phyloP scores from a whole-genome alignment of 2,797 vertebrate genomes.

The Tamandua tetradactyla region DNA sequence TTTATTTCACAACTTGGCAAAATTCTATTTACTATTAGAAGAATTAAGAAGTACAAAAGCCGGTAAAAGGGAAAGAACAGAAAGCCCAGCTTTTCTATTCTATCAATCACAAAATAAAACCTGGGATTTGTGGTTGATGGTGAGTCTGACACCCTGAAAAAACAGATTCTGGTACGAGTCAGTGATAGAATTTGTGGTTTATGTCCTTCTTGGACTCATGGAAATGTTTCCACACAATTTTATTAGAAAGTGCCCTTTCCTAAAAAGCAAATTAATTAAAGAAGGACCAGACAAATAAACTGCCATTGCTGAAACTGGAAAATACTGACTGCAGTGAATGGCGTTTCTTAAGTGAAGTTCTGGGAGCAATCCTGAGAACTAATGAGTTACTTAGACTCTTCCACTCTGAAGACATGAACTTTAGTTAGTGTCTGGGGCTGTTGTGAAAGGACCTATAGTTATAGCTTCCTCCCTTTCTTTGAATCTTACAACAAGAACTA shows the following conservation, averaged over 20 bases:
- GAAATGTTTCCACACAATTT: constrained; percentile 20
- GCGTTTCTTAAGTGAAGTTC: neutral
- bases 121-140: neutral
- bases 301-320: neutral
- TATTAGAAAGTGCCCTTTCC: constrained; percentile 35
- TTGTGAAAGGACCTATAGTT: neutral
- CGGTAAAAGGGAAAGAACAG: neutral
- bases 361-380: neutral
- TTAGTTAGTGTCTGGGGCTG: neutral
- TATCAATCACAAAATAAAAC: neutral
- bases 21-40: neutral
- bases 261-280: constrained; percentile 56
- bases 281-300: constrained; percentile 45
- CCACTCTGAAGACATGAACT: neutral
- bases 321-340: neutral
- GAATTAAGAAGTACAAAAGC: neutral
- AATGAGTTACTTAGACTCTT: constrained; percentile 29
- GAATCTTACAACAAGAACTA: constrained; percentile 36
- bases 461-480: neutral
- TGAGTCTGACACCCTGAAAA: neutral
- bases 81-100: neutral
- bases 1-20: constrained; percentile 9
- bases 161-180: neutral
- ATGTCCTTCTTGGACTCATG: neutral
- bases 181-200: neutral